Base-by-base conservation (phyloP, 2,113 vertebrate genomes). In the Lanius collurio region DNA sequence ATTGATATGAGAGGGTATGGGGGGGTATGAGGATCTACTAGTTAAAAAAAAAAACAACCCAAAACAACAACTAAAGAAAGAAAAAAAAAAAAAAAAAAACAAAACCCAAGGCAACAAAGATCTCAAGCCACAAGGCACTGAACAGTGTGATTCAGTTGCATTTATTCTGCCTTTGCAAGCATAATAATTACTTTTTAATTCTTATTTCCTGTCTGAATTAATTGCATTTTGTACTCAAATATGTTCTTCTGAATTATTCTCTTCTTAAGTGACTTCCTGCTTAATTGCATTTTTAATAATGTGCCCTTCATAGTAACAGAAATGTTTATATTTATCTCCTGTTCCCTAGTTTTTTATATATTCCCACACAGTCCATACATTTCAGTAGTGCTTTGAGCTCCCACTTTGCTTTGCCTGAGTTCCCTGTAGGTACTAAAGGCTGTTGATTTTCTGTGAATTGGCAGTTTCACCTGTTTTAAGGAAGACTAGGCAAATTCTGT, bases 1-100 rank as follows among this genome's bases (percentile, higher is more conserved):
- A 81, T 95, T 96, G 89, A 88, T 97, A 96, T 84, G 18, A 60
- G 57, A 91, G 42, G 37, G 28, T 14, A 37, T 27, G 16, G n/a
- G 1, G 4, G 27, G 1, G 2, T 13, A 10, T 39, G 76, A 89
- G 10, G 13, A 56, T 83, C 35, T 83, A 16, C 4, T 52, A 57
- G n/a, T 49, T 47, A 78, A 81, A 35, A 6, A 24, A 41, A 80
- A 77, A 68, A n/a, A n/a, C n/a, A n/a, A 7, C 16, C 8, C 49
- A 50, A 30, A 44, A 9, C 15, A 7, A 30, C 10, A 53, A 21
- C 16, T 11, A 42, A 13, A 42, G 37, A 23, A 33, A 28, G 31
- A 39, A 14, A 18, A 35, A 49, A 4, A 8, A 39, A n/a, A 30
- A 50, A 44, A 37, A 47, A 24, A 11, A 24, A 11, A 2, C 8